phyloP scores from a whole-genome alignment of 1,140 invertebrate genomes.

The Acromyrmex heyeri region DNA sequence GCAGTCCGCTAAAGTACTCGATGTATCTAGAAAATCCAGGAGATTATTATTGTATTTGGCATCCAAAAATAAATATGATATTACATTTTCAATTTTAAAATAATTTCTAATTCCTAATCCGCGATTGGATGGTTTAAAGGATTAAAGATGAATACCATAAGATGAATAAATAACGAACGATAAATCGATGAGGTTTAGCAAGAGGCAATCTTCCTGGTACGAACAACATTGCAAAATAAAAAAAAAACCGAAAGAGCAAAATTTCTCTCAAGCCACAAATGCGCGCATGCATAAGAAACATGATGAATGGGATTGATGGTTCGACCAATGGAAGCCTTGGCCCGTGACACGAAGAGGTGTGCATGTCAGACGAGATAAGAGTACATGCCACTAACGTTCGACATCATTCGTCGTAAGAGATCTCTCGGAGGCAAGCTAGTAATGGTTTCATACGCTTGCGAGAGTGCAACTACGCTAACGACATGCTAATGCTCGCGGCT shows the following conservation, averaged over 20 bases:
- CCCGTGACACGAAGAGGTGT: constrained; percentile 67
- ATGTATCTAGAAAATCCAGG: constrained; percentile 90
- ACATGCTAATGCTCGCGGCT: constrained; percentile 77
- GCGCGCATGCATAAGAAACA: constrained; percentile 16
- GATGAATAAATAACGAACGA: constrained; percentile 11
- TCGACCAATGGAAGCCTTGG: constrained; percentile 51
- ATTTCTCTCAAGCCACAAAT: constrained; percentile 38
- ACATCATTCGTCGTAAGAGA: constrained; percentile 42
- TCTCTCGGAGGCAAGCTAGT: constrained; percentile 23
- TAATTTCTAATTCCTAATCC: not conserved
- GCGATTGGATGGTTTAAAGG: not conserved
- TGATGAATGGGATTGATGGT: constrained; percentile 47
- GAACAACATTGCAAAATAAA: not conserved
- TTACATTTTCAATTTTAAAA: not conserved
- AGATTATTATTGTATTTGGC: not conserved
- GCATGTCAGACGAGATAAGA: constrained; percentile 13
- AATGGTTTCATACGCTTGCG: constrained; percentile 73
- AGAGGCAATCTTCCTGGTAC: not conserved
- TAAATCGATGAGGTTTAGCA: not conserved
- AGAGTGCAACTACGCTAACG: constrained; percentile 66
- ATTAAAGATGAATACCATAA: not conserved
- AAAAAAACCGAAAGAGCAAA: constrained; percentile 23
- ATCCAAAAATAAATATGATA: not conserved
- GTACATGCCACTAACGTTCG: constrained; percentile 42
- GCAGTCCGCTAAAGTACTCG: constrained; percentile 95